Conservation (phyloP, 2,113 vertebrate species). For the Empidonax traillii region DNA sequence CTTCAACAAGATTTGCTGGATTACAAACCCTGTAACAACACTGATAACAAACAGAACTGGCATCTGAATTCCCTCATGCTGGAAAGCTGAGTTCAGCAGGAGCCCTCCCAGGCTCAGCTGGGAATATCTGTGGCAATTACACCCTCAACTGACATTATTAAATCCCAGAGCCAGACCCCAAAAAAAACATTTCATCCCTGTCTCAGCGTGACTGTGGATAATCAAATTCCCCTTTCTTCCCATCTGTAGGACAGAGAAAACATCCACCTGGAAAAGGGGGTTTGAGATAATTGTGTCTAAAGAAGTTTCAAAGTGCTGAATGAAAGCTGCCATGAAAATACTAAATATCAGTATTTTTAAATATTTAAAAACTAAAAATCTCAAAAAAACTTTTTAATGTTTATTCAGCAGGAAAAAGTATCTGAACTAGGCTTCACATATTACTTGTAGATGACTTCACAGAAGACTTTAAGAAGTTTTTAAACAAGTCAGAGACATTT, state of each 20-base stretch:
- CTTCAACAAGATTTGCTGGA: neutral
- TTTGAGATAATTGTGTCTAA: neutral
- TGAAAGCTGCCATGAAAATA: neutral
- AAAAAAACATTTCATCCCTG: neutral
- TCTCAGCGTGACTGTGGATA: neutral
- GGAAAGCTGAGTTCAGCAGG: neutral
- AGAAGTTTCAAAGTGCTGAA: neutral
- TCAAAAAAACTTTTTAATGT: neutral
- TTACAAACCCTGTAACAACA: neutral
- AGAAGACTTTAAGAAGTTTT: neutral
- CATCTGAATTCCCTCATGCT: neutral
- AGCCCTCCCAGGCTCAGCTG: neutral
- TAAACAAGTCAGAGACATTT: neutral
- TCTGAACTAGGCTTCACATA: neutral
- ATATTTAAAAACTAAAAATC: neutral
- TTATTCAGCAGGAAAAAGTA: neutral
- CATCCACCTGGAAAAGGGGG: neutral
- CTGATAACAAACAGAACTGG: neutral
- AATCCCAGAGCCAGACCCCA: neutral
- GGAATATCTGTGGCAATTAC: neutral
- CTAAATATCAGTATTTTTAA: neutral
- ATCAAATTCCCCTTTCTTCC: neutral
- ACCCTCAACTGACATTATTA: neutral
- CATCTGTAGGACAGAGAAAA: rapidly evolving
- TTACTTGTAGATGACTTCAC: neutral